Base-by-base conservation (phyloP, 2,113 vertebrate genomes). In the Marcusenius ussheri region DNA sequence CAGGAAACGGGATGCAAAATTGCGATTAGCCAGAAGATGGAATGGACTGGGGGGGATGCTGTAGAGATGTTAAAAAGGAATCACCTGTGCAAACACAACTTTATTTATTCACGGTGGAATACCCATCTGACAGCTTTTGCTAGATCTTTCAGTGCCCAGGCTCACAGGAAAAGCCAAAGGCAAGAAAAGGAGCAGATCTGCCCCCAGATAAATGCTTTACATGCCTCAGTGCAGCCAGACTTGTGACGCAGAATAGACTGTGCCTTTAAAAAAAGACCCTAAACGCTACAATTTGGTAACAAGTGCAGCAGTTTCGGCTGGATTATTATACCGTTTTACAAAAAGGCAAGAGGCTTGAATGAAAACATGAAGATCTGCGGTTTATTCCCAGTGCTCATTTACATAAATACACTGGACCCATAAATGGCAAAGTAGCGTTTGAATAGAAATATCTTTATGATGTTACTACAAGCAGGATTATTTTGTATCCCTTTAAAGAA, bases 21-120 rank as follows among this genome's bases (percentile, higher is more conserved):
- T 92, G 93, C 91, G 91, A 24, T 92, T 90, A 91, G 92, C 84
- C 93, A 90, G 92, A 77, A 51, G 74, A 92, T 77, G 88, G 93
- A 89, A 92, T 90, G 90, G 80, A 91, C 87, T 84, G 91, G 90
- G 89, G 84, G 4, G 88, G 83, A 31, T 66, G n/a, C 91, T 88
- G 89, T 85, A 91, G 90, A 91, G 84, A 91, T 85, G 56, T 31
- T 94, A 95, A 94, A 95, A 96, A 96, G 77, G 92, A 90, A 87
- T 92, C 90, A 93, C 92, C 92, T 92, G 92, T 92, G 83, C 91
- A 93, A 92, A 93, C 90, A 92, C 80, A 85, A 31, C 53, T 87
- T 87, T 90, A 90, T 91, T 92, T 91, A 91, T 91, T 89, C 90
- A 89, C 70, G 83, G 89, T 88, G 89, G 39, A 91, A 90, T 88